Evolutionary conservation across 2,113 vertebrate genomes (phyloP).

Genomic region (Crocuta crocuta): DNA sequence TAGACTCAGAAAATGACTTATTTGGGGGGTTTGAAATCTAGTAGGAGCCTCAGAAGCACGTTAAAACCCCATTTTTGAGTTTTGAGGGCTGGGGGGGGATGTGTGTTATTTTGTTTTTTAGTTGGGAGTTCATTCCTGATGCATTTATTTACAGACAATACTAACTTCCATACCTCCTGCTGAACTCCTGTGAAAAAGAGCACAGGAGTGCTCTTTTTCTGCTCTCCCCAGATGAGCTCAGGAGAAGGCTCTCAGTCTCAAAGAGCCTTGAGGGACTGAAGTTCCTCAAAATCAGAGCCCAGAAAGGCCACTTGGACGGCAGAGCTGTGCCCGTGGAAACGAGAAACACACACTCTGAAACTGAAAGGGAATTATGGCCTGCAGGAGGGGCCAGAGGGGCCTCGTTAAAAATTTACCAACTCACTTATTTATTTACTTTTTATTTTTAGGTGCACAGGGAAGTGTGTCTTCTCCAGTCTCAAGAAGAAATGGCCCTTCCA

Average conservation of each 20-base stretch:
- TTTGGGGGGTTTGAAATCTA: neutral
- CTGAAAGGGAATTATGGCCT: neutral
- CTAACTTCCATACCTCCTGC: neutral
- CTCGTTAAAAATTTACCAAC: too few species aligned
- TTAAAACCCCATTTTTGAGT: neutral
- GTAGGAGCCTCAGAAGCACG: neutral
- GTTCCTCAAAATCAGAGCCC: neutral
- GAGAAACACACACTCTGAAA: neutral
- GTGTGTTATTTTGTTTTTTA: neutral
- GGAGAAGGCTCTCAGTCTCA: neutral
- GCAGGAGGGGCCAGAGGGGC: neutral
- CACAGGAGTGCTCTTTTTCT: too few species aligned
- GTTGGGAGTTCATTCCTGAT: neutral
- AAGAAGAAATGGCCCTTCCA: conserved; percentile 64
- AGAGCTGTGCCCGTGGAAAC: too few species aligned
- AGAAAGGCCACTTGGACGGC: neutral
- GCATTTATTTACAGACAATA: neutral
- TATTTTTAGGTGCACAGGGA: conserved; percentile 66
- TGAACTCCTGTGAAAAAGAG: neutral
- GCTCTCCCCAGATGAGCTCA: neutral
- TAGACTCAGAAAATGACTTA: neutral
- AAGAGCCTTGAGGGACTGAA: neutral
- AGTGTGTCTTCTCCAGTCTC: conserved; percentile 40
- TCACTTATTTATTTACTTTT: neutral
- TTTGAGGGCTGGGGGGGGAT: neutral